Evolutionary conservation across 1,140 invertebrate genomes (phyloP).

Genomic region (Venturia canescens): DNA sequence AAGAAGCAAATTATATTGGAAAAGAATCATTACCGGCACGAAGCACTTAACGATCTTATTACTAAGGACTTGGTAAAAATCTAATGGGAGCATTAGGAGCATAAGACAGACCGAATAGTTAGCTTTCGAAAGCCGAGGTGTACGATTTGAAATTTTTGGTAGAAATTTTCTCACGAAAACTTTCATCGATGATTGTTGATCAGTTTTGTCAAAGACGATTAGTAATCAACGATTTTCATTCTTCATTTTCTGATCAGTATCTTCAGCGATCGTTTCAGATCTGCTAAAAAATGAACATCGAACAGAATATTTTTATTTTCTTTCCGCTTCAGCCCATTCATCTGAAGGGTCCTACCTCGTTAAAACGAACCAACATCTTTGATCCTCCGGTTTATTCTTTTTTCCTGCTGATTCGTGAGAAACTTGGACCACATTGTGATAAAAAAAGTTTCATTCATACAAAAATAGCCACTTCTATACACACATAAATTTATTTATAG

Average conservation of each 20-base stretch:
- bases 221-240: background rate
- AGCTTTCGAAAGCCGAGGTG: background rate
- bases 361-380: constrained; percentile 11
- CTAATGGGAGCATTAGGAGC: background rate
- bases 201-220: background rate
- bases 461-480: background rate
- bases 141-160: background rate
- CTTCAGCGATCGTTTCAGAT: background rate
- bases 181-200: background rate
- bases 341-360: background rate
- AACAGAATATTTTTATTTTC: background rate
- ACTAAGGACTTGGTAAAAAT: constrained; percentile 18
- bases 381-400: background rate
- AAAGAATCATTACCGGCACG: constrained; percentile 21
- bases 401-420: constrained; percentile 1
- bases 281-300: background rate
- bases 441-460: background rate
- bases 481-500: background rate
- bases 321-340: background rate
- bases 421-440: background rate
- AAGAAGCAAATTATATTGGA: background rate
- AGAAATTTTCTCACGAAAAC: background rate
- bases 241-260: background rate
- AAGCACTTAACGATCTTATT: constrained; percentile 21
- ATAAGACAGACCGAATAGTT: background rate